These are phyloP conservation scores for Macrophya alboannulata DNA, from an alignment of 2,888 invertebrate genomes.

Conservation along the genomic window DNA sequence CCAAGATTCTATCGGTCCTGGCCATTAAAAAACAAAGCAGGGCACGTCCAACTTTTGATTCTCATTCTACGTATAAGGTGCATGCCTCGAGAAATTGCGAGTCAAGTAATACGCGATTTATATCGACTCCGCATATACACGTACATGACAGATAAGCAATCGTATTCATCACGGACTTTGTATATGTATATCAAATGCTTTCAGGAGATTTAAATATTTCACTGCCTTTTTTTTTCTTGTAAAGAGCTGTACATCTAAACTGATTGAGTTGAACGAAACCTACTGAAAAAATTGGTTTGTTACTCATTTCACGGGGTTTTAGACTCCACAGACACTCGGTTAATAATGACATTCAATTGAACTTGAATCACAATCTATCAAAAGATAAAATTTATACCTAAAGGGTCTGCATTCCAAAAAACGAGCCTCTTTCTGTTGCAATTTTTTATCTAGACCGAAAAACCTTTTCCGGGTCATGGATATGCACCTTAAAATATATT, in stretches of 20 bases:
- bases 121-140: neutral
- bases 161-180: neutral
- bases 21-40: constrained; percentile 51
- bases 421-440: too few relatives aligned
- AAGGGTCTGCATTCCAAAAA: neutral
- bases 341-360: neutral
- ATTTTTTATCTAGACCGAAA: too few relatives aligned
- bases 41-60: constrained; percentile 42
- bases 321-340: neutral
- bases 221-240: neutral
- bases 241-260: neutral
- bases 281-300: neutral
- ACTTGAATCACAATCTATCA: neutral
- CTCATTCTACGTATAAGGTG: constrained; percentile 3
- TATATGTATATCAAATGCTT: neutral
- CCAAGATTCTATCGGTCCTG: constrained; percentile 32
- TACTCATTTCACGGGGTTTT: neutral
- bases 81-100: constrained; percentile 1
- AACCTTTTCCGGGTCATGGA: too few relatives aligned
- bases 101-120: constrained; percentile 21
- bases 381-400: neutral
- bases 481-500: too few relatives aligned
- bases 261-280: neutral
- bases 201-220: constrained; percentile 8
- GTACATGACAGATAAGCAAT: neutral